Conservation (phyloP, 2,888 invertebrate genomes). For the Idaea biselata region DNA sequence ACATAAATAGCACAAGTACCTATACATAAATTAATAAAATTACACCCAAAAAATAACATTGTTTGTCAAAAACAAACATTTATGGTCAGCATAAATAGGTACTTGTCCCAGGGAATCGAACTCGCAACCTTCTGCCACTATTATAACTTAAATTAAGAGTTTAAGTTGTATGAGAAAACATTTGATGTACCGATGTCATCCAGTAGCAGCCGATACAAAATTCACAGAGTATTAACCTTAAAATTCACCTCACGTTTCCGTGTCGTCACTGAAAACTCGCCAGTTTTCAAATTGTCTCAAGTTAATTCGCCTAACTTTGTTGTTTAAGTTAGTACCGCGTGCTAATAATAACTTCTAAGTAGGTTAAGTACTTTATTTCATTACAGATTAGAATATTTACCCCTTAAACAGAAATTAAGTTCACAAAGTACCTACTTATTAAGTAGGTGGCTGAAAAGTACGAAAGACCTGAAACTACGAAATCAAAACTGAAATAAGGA, state of each 20-base stretch:
- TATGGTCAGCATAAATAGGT: too few species aligned
- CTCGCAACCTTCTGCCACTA: too few species aligned
- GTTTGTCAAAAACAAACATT: too few species aligned
- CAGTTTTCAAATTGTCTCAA: conserved; percentile 49
- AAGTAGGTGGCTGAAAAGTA: too few species aligned
- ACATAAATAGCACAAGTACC: too few species aligned
- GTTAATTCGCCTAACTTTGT: conserved; percentile 41
- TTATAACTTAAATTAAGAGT: too few species aligned
- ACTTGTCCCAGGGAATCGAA: too few species aligned
- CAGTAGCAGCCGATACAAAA: background rate
- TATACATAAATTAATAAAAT: too few species aligned
- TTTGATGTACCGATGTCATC: background rate
- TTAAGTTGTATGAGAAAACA: too few species aligned
- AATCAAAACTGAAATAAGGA: too few species aligned
- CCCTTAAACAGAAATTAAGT: conserved; percentile 1
- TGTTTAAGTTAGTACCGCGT: background rate
- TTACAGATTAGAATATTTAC: background rate
- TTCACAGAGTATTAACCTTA: background rate
- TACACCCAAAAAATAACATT: too few species aligned
- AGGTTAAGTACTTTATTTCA: background rate
- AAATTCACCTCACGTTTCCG: conserved; percentile 44
- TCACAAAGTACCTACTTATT: conserved; percentile 14
- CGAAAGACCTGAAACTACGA: too few species aligned
- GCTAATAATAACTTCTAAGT: background rate
- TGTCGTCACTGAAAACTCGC: conserved; percentile 29